A percentile compares a stretch with the other conserved stretches of the same genome.
phyloP scores from a whole-genome alignment of 2,113 vertebrate species.

The Caloenas nicobarica region DNA sequence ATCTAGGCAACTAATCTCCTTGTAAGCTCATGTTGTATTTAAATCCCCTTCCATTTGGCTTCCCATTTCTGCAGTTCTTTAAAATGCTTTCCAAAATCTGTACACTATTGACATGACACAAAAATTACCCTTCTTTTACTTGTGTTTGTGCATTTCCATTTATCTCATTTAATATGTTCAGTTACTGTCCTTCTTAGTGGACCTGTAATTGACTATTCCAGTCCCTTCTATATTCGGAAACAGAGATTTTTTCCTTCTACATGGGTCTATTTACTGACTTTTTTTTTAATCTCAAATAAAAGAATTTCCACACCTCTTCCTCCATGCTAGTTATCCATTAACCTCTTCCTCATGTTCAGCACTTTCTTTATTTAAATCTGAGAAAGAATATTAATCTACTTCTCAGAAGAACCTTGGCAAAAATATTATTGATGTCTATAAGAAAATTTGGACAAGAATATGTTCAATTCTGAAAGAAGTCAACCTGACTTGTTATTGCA shows the following conservation, averaged over 20 bases:
- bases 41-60: neutral
- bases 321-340: neutral
- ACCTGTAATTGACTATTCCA: neutral
- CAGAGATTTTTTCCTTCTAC: neutral
- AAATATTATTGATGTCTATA: neutral
- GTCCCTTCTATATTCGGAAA: neutral
- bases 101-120: neutral
- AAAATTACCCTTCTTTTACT: neutral
- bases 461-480: neutral
- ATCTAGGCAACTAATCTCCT: neutral
- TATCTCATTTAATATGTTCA: neutral
- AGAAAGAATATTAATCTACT: neutral
- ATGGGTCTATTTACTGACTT: neutral
- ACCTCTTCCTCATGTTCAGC: neutral
- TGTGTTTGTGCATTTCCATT: neutral
- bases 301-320: neutral
- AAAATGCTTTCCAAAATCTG: neutral
- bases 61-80: neutral
- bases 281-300: neutral
- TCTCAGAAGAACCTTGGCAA: neutral
- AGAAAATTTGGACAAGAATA: neutral
- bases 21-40: neutral
- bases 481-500: neutral
- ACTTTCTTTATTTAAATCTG: neutral
- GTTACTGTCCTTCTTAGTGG: neutral